Evolutionary conservation across 2,797 vertebrate genomes (phyloP), one percentile per base, ranked within the genome.

Genomic region (Leptodactylus fallax): DNA sequence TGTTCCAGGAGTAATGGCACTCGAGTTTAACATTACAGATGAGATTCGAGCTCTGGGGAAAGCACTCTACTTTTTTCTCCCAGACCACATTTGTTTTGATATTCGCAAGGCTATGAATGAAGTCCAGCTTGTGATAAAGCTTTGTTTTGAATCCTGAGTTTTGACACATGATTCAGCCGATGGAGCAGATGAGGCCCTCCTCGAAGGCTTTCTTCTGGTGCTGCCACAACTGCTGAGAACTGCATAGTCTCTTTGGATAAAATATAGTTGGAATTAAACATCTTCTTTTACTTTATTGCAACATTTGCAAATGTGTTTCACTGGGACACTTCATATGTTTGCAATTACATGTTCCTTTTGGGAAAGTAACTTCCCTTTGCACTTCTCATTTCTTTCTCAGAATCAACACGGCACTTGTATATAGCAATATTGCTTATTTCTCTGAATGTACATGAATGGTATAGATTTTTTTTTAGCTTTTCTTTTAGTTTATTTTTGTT

Each of bases 81-180:
- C 47, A 47, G 17, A 47, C 51, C 82, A 58, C 55, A 84, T 74
- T 84, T 49, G 19, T 49, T 83, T 74, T 74, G 17, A 74, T 84
- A 84, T 74, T 74, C 74, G 47, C 53, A n/a, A 74, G 14, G 74
- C 6, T 60, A n/a, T 60, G 67, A 72, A 72, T 83, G 53, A 84
- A 58, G 36, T 49, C 27, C 82, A 84, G 69, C 82, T 83, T 84
- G 67, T 72, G 67, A 83, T 84, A 74, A 74, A 45, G 13, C 19
- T 60, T 74, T 84, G 81, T 83, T 58, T 45, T 72, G 17, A 45
- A 58, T 27, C 5, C 9, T 49, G 10, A 53, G 47, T 16, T 67
- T 23, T 67, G 45, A 47, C 80, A 81, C 45, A 81, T 65, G 63
- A 14, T 67, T 45, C 19, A 14, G 60, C 27, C 61, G 58, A 27